These are phyloP conservation scores for Campylomormyrus tamandua DNA, from an alignment of 2,113 vertebrate species.

Conservation along the genomic window DNA sequence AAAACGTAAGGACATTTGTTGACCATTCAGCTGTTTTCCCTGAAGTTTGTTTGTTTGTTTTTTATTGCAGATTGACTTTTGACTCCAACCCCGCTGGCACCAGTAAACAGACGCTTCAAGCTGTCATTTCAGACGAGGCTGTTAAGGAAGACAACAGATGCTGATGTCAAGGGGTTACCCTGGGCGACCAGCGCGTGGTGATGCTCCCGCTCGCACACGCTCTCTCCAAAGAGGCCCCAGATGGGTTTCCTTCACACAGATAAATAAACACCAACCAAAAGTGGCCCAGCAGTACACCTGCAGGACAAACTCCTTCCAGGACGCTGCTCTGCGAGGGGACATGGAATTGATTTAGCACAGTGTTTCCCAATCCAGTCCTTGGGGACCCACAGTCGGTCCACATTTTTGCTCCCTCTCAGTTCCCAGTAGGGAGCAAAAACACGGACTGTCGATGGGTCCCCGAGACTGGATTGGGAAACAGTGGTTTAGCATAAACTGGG, in stretches of 20 bases:
- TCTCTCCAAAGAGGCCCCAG: background rate
- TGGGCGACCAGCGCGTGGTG: background rate
- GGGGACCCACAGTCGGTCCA: background rate
- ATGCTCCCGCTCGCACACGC: background rate
- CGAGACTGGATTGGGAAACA: background rate
- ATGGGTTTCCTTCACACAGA: background rate
- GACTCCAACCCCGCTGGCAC: background rate
- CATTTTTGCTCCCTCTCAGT: background rate
- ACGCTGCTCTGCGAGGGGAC: background rate
- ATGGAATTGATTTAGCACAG: background rate
- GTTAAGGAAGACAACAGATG: background rate
- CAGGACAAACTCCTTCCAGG: background rate
- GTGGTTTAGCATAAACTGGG: background rate
- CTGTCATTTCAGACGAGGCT: background rate
- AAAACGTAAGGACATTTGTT: background rate
- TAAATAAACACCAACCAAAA: background rate
- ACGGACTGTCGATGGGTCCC: background rate
- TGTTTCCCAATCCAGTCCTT: background rate
- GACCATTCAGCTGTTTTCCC: background rate
- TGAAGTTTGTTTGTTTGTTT: background rate
- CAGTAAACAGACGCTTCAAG: background rate
- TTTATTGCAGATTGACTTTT: background rate
- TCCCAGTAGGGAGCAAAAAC: background rate
- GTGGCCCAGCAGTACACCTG: background rate
- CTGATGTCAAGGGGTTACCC: slow-evolving; percentile 2